These are phyloP conservation scores for Patiria miniata DNA, from an alignment of 35 echinoderm and acorn worm genomes.

Conservation along the genomic window DNA sequence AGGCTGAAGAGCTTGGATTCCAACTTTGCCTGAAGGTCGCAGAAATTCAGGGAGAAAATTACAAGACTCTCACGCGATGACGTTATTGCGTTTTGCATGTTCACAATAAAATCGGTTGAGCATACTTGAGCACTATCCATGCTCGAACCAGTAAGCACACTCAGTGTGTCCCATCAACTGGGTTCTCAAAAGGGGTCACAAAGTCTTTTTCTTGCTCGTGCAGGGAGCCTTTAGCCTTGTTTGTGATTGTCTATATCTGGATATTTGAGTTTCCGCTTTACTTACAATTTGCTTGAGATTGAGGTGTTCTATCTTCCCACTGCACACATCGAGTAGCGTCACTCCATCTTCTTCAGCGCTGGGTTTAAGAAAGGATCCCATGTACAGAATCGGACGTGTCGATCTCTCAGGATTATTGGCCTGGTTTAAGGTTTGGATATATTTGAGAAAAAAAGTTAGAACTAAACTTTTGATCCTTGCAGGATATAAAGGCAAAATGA, in stretches of 20 bases:
- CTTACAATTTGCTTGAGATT: constrained; percentile 89
- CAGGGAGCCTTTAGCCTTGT: too few relatives aligned
- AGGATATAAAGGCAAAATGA: neutral
- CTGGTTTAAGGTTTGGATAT: neutral
- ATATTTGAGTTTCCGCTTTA: too few relatives aligned
- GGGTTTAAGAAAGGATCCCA: constrained; percentile 68
- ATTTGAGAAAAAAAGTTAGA: neutral
- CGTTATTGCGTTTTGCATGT: too few relatives aligned
- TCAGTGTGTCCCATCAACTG: too few relatives aligned
- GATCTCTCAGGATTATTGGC: constrained; percentile 41
- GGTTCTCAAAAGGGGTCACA: too few relatives aligned
- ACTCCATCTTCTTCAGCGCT: constrained; percentile 17
- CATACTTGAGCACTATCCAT: too few relatives aligned
- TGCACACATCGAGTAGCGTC: constrained; percentile 71
- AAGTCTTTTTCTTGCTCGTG: too few relatives aligned
- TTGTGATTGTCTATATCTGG: too few relatives aligned
- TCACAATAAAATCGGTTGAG: too few relatives aligned
- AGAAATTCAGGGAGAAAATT: neutral
- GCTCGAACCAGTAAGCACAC: too few relatives aligned
- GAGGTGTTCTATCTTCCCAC: constrained; percentile 76
- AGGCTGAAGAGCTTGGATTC: constrained; percentile 90
- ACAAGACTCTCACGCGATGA: too few relatives aligned
- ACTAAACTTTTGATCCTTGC: neutral
- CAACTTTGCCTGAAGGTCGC: constrained; percentile 68
- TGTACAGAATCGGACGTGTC: constrained; percentile 65